phyloP scores from a whole-genome alignment of 2,888 invertebrate genomes.

The Eupeodes latifasciatus region DNA sequence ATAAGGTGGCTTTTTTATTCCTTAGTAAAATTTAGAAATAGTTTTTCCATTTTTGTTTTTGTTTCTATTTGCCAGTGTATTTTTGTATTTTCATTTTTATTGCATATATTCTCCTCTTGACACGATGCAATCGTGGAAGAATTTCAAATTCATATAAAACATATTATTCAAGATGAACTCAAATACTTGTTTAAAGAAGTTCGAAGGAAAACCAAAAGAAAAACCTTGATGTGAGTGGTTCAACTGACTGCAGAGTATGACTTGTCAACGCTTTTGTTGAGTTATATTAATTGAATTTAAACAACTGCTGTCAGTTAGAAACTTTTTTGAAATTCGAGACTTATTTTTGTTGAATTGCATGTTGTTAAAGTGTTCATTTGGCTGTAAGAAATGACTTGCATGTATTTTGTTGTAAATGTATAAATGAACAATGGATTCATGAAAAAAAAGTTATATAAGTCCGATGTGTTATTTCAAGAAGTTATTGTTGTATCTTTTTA shows the following conservation, averaged over 20 bases:
- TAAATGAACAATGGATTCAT: too few species aligned
- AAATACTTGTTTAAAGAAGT: not conserved
- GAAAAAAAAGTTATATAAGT: too few species aligned
- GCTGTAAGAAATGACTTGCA: too few species aligned
- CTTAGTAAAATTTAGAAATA: not conserved
- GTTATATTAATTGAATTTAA: conserved; percentile 28
- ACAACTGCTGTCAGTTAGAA: conserved; percentile 6
- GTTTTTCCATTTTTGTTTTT: not conserved
- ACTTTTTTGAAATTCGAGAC: not conserved
- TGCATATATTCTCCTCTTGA: conserved; percentile 21
- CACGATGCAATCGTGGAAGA: conserved; percentile 35
- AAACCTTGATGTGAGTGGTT: conserved; percentile 1
- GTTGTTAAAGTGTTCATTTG: too few species aligned
- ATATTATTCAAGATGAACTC: conserved; percentile 22
- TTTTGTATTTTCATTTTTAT: not conserved
- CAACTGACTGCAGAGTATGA: not conserved
- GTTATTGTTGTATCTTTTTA: too few species aligned
- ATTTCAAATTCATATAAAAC: conserved; percentile 25
- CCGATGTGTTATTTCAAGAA: too few species aligned
- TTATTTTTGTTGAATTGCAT: not conserved
- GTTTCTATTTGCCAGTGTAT: not conserved
- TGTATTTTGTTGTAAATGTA: too few species aligned
- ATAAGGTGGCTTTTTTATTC: conserved; percentile 8
- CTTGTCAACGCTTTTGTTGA: conserved; percentile 15
- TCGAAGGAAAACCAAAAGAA: not conserved